Evolutionary conservation across 2,888 invertebrate species (phyloP), one percentile per base, ranked within the genome.

Genomic region (Perithous albicinctus): DNA sequence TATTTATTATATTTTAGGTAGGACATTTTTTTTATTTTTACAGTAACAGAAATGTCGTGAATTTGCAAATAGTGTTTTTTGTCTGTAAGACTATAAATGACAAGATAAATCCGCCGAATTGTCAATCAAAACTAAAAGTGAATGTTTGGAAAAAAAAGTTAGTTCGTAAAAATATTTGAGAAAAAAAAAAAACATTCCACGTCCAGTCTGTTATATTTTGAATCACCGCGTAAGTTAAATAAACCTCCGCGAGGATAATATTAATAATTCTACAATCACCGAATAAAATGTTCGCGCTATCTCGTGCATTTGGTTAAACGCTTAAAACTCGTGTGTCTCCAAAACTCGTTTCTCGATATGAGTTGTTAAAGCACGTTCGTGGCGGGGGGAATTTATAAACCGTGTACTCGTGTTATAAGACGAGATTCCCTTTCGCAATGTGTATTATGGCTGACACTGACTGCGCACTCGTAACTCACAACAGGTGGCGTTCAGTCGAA

Each of bases 401-500:
- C 29, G 38, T 38, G 15, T 23, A 43, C 23, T 51, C 41, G 41
- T 38, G 26, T 10, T 32, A 20, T 48, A 29, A 29, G 15, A 69
- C 69, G 38, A 38, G 20, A 54, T 54, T 26, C 38, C 23, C 54
- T 69, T 69, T 69, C 69, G 69, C 69, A 69, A 69, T 54, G 7
- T 59, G 64, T 66, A 29, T n/a, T n/a, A n/a, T n/a, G n/a, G 63
- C 48, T 54, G 54, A 46, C 64, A 18, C 54, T 51, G 29, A 63
- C 46, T 32, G 63, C 46, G 64, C 56, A 69, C 26, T 66, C 38
- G 64, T 66, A 48, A 66, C 54, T 67, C 51, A 70, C 61, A 70
- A 70, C 80, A 80, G 80, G 64, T 80, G 80, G 76, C 76, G 69
- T 54, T 66, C 76, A 72, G 41, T 70, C 72, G 72, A 72, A 76